Conservation (phyloP, 2,797 vertebrate genomes). For the Masticophis lateralis region DNA sequence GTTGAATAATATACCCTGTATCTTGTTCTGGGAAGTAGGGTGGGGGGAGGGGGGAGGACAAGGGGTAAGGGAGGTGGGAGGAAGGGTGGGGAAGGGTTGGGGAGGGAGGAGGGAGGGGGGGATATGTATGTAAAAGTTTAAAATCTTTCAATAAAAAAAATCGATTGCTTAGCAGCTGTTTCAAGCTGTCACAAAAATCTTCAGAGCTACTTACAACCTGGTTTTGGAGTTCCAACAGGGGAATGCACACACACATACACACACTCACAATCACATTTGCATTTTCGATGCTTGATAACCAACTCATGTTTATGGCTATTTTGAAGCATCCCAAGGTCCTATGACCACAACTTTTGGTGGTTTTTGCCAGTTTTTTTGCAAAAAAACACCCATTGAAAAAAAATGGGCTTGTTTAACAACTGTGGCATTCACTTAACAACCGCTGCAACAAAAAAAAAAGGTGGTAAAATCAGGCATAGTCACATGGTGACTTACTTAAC, state of each 20-base stretch:
- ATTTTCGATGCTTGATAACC: neutral
- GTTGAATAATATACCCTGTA: too few species aligned
- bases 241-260: neutral
- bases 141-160: too few species aligned
- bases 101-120: too few species aligned
- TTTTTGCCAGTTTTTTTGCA: neutral
- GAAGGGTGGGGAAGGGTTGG: too few species aligned
- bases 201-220: neutral
- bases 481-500: neutral
- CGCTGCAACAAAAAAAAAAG: too few species aligned
- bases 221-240: neutral
- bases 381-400: neutral
- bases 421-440: neutral
- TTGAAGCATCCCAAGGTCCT: neutral
- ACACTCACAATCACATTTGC: neutral
- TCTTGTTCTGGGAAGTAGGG: too few species aligned
- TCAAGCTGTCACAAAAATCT: neutral
- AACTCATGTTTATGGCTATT: neutral
- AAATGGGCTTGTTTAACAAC: neutral
- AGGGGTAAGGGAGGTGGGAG: too few species aligned
- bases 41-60: too few species aligned
- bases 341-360: neutral
- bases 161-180: neutral
- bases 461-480: neutral
- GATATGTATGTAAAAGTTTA: too few species aligned